Evolutionary conservation across 2,113 vertebrate species (phyloP).

Genomic region (Turnix velox): DNA sequence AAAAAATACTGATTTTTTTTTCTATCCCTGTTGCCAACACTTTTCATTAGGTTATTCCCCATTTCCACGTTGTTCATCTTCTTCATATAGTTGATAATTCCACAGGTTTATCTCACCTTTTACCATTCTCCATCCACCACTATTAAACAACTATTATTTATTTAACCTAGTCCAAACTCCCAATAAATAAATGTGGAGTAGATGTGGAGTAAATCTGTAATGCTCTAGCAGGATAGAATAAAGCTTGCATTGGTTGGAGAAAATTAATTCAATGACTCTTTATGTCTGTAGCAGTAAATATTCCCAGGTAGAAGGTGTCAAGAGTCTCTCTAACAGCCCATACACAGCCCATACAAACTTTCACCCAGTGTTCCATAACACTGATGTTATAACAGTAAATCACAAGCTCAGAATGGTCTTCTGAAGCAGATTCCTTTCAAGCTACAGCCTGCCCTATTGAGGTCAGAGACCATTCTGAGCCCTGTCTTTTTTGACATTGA

Average conservation of each 20-base stretch:
- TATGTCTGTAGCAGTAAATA: background rate
- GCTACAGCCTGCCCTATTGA: background rate
- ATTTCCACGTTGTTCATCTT: background rate
- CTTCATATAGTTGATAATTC: background rate
- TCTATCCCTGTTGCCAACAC: background rate
- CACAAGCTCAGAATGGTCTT: background rate
- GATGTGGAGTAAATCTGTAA: background rate
- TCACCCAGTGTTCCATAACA: background rate
- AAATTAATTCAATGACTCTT: background rate
- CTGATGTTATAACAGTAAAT: background rate
- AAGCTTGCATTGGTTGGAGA: background rate
- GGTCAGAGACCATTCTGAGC: background rate
- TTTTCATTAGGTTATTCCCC: background rate
- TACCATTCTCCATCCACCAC: background rate
- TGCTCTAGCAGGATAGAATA: background rate
- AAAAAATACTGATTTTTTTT: background rate
- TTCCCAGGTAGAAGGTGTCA: background rate
- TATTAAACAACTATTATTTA: background rate
- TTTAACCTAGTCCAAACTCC: background rate
- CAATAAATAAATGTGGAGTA: too few species aligned
- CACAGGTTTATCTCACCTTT: background rate
- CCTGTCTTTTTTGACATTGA: slow-evolving; percentile 16
- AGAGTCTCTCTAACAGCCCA: background rate
- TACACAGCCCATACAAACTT: background rate
- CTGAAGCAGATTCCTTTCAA: slow-evolving; percentile 21